Evolutionary conservation across 2,113 vertebrate genomes (phyloP).

Genomic region (Callipepla squamata): DNA sequence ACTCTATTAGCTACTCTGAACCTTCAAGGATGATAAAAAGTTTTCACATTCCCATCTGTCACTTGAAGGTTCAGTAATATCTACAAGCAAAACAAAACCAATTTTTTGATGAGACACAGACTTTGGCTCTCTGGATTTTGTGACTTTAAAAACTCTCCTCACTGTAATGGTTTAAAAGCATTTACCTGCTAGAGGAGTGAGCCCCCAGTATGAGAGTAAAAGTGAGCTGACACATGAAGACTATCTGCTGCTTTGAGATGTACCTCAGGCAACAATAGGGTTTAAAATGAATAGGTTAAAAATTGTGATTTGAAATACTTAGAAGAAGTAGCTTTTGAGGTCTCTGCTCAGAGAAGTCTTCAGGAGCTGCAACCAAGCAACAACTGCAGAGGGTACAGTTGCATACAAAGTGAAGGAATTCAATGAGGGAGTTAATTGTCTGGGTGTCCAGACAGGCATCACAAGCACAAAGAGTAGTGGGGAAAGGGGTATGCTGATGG

Average conservation of each 20-base stretch:
- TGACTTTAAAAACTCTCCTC: constrained; percentile 20
- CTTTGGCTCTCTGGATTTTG: background rate
- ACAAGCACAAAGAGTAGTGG: background rate
- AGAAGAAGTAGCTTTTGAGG: background rate
- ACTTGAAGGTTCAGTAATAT: constrained; percentile 45
- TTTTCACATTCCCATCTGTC: constrained; percentile 73
- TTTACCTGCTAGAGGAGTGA: background rate
- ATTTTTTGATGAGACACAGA: background rate
- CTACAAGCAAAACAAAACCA: constrained; percentile 32
- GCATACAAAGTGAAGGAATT: background rate
- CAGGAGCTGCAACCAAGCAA: background rate
- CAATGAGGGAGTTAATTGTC: background rate
- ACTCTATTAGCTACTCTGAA: constrained; percentile 53
- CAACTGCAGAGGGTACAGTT: background rate
- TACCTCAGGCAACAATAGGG: background rate
- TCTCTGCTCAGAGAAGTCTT: background rate
- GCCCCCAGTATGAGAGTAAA: background rate
- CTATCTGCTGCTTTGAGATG: background rate
- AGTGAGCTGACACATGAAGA: background rate
- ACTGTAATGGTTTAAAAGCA: background rate
- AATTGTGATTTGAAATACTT: background rate
- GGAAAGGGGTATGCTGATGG: background rate
- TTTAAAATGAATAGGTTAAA: background rate
- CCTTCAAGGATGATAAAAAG: constrained; percentile 68
- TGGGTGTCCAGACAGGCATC: background rate